Percentiles rank a stretch among this genome's conserved stretches.
Evolutionary conservation across 2,797 vertebrate genomes (phyloP).

Genomic region (Monodelphis domestica): DNA sequence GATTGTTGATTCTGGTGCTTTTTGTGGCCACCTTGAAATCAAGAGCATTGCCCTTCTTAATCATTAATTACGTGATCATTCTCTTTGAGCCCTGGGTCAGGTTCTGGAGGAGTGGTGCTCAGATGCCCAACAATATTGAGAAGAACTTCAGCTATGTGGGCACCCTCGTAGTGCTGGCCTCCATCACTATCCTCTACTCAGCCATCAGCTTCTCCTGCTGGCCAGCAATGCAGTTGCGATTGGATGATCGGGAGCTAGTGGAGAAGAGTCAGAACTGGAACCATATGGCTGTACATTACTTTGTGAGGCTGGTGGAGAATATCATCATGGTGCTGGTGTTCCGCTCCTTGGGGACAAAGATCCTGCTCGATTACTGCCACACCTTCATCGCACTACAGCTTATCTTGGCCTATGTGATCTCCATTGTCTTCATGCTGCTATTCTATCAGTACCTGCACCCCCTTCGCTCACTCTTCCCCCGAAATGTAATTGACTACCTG

Average conservation of each 20-base stretch:
- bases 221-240: slow-evolving; percentile 95
- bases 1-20: slow-evolving; percentile 92
- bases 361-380: slow-evolving; percentile 85
- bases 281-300: slow-evolving; percentile 90
- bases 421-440: slow-evolving; percentile 95
- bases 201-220: slow-evolving; percentile 98
- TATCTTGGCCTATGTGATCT: slow-evolving; percentile 91
- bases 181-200: slow-evolving; percentile 94
- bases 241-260: slow-evolving; percentile 92
- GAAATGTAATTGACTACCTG: slow-evolving; percentile 93
- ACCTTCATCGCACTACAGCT: slow-evolving; percentile 93
- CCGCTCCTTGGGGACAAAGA: slow-evolving; percentile 72
- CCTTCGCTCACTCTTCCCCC: slow-evolving; percentile 91
- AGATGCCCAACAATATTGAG: slow-evolving; percentile 91
- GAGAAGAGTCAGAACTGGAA: slow-evolving; percentile 94
- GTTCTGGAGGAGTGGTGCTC: slow-evolving; percentile 91
- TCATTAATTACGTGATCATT: slow-evolving; percentile 91
- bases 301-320: slow-evolving; percentile 91
- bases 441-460: slow-evolving; percentile 98
- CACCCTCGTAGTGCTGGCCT: slow-evolving; percentile 90
- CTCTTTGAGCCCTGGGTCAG: slow-evolving; percentile 95
- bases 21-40: slow-evolving; percentile 93
- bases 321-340: slow-evolving; percentile 91
- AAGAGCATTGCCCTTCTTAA: slow-evolving; percentile 90
- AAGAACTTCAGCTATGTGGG: slow-evolving; percentile 94